Conservation (phyloP, 2,888 invertebrate species). For the Fabriciana adippe region DNA sequence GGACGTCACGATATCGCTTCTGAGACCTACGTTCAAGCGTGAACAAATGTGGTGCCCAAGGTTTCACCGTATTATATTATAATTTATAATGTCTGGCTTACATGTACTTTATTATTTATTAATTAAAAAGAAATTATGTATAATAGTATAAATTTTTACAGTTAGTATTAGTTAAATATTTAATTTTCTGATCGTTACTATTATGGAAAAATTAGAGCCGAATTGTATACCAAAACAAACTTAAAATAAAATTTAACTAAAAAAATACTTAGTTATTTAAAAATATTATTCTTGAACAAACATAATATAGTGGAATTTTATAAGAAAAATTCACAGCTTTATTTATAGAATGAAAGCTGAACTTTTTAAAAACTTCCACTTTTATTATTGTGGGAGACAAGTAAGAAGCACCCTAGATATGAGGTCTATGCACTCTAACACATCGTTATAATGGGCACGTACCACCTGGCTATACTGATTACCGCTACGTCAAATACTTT, state of each 20-base stretch:
- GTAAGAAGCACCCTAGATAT: conserved; percentile 15
- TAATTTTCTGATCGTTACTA: no score
- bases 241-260: no score
- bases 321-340: no score
- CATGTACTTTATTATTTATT: conserved; percentile 1
- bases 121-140: no score
- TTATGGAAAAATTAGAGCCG: no score
- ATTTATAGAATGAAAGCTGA: neutral
- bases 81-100: conserved; percentile 19
- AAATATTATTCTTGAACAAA: no score
- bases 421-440: conserved; percentile 30
- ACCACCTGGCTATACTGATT: conserved; percentile 47
- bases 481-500: conserved; percentile 44
- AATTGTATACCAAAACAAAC: no score
- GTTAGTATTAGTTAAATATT: no score
- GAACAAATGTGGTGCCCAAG: conserved; percentile 31
- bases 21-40: conserved; percentile 29
- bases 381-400: neutral
- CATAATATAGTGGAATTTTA: no score
- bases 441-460: conserved; percentile 54
- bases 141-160: no score
- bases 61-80: conserved; percentile 28
- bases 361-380: neutral
- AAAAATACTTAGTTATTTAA: no score
- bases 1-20: conserved; percentile 41